phyloP scores from a whole-genome alignment of 2,113 vertebrate genomes.

The Tauraco erythrolophus region DNA sequence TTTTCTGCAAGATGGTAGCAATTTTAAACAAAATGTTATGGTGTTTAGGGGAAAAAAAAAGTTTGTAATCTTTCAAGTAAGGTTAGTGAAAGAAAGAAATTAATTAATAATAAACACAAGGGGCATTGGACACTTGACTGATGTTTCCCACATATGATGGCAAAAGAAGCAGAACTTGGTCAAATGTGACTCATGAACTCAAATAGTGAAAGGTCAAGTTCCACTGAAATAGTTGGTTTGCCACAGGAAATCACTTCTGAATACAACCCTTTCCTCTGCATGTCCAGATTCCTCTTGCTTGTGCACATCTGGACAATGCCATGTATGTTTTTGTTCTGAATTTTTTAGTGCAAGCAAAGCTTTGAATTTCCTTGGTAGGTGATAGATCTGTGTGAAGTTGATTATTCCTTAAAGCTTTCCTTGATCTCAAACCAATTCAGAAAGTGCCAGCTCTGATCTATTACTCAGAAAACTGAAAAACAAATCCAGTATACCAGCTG shows the following conservation, averaged over 20 bases:
- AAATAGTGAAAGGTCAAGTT: background rate
- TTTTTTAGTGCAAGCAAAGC: background rate
- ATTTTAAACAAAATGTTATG: background rate
- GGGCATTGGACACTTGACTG: background rate
- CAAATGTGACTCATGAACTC: background rate
- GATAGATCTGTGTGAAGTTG: background rate
- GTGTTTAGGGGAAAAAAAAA: background rate
- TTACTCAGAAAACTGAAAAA: background rate
- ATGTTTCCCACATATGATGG: background rate
- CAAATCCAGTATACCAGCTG: background rate
- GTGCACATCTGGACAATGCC: constrained; percentile 18
- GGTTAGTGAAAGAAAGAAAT: background rate
- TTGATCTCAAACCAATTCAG: background rate
- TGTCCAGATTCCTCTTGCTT: background rate
- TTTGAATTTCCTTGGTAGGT: background rate
- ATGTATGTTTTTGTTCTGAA: background rate
- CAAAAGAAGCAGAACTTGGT: background rate
- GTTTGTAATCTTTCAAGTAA: background rate
- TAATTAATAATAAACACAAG: background rate
- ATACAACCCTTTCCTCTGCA: background rate
- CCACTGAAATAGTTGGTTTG: constrained; percentile 2
- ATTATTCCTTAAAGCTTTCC: background rate
- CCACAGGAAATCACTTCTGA: background rate
- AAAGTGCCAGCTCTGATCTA: background rate
- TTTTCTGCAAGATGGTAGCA: background rate